Conservation (phyloP, 1,140 invertebrate genomes). For the Aporrectodea caliginosa region DNA sequence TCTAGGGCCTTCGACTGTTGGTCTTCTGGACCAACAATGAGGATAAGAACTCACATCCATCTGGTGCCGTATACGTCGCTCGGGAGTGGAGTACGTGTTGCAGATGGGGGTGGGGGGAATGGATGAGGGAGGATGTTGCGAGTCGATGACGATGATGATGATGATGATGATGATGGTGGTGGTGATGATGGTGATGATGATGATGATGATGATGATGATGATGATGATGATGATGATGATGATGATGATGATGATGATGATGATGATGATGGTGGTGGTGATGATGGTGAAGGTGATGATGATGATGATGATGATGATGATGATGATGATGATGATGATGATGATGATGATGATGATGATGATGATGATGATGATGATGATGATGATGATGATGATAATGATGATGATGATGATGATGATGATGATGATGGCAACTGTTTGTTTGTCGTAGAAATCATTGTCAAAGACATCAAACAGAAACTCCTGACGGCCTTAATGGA, state of each 20-base stretch:
- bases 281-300: constrained; percentile 9
- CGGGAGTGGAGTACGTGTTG: no score
- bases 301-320: constrained; percentile 5
- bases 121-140: no score
- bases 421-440: neutral
- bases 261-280: no score
- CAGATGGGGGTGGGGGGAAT: no score
- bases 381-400: constrained; percentile 10
- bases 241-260: constrained; percentile 8
- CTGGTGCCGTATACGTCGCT: no score
- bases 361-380: constrained; percentile 10
- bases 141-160: neutral
- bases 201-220: neutral
- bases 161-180: neutral
- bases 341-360: constrained; percentile 22
- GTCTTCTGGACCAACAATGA: no score
- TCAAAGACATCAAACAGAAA: constrained; percentile 21
- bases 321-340: constrained; percentile 21
- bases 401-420: no score
- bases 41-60: no score
- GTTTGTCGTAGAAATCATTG: neutral
- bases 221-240: neutral
- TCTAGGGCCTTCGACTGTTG: no score
- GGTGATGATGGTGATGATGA: neutral
- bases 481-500: constrained; percentile 5